These are phyloP conservation scores for Gobio occitaniae DNA, from an alignment of 2,797 vertebrate species.

Conservation along the genomic window DNA sequence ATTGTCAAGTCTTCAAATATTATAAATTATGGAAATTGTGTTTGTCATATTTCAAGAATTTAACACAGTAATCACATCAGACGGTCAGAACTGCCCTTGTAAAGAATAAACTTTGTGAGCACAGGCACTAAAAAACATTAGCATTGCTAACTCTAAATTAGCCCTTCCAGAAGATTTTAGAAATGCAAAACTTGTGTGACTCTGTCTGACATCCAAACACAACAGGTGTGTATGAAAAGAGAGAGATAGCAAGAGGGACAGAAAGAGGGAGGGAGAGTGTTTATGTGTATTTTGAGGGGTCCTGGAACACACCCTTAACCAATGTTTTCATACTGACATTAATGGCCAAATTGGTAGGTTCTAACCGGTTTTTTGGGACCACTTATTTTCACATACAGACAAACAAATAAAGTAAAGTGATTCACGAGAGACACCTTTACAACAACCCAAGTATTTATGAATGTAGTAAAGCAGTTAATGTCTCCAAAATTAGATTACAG, in stretches of 20 bases:
- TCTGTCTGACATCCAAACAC: neutral
- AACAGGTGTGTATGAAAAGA: neutral
- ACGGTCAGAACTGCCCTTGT: neutral
- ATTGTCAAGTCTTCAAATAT: neutral
- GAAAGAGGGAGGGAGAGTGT: neutral
- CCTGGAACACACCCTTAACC: neutral
- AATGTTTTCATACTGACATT: slow-evolving; percentile 9
- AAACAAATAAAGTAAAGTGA: slow-evolving; percentile 19
- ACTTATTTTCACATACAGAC: neutral
- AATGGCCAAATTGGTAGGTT: neutral
- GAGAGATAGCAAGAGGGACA: neutral
- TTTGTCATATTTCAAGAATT: neutral
- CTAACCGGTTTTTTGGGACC: neutral
- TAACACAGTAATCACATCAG: neutral
- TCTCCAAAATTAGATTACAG: neutral
- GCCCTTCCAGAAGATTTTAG: slow-evolving; percentile 5
- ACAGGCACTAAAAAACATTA: neutral
- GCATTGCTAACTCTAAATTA: neutral
- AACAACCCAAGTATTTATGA: neutral
- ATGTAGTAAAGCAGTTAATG: neutral
- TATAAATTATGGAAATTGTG: neutral
- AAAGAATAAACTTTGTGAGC: slow-evolving; percentile 2
- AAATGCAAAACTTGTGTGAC: neutral
- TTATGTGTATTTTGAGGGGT: slow-evolving; percentile 9
- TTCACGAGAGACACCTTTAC: neutral